Conservation (phyloP, 2,888 invertebrate genomes). For the Timema cristinae region DNA sequence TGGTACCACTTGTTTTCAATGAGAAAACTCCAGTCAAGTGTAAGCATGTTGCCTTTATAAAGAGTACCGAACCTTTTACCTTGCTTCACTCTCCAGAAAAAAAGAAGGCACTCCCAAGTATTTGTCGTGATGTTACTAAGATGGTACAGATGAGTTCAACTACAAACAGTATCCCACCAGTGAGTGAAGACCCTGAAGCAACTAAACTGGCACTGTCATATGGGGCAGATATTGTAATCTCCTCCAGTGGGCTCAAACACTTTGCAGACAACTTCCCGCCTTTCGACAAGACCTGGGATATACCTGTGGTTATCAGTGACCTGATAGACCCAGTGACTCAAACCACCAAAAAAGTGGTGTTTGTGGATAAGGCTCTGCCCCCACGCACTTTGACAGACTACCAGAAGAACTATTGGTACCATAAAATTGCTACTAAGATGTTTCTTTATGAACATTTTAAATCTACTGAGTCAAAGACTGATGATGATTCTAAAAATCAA, state of each 20-base stretch:
- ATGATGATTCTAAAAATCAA: too few relatives aligned
- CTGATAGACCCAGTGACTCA: neutral
- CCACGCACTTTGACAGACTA: neutral
- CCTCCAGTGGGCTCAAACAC: constrained; percentile 18
- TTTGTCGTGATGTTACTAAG: too few relatives aligned
- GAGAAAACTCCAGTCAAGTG: too few relatives aligned
- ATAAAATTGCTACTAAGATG: constrained; percentile 15
- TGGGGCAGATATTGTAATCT: constrained; percentile 20
- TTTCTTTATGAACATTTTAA: neutral
- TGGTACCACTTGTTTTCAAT: too few relatives aligned
- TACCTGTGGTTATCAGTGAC: neutral
- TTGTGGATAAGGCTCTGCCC: constrained; percentile 18
- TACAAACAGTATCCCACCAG: neutral
- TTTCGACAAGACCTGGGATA: constrained; percentile 6
- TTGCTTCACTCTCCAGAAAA: too few relatives aligned
- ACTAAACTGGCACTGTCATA: constrained; percentile 12
- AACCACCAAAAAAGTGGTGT: constrained; percentile 17
- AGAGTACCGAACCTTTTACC: too few relatives aligned
- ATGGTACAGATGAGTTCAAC: too few relatives aligned
- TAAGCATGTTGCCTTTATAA: too few relatives aligned
- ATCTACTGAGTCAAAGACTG: too few relatives aligned
- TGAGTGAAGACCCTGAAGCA: constrained; percentile 17
- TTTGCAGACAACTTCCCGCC: constrained; percentile 8
- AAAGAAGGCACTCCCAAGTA: too few relatives aligned
- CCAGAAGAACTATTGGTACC: constrained; percentile 16